Evolutionary conservation across 2,888 invertebrate species (phyloP).

Genomic region (Ornithoptera alexandrae): DNA sequence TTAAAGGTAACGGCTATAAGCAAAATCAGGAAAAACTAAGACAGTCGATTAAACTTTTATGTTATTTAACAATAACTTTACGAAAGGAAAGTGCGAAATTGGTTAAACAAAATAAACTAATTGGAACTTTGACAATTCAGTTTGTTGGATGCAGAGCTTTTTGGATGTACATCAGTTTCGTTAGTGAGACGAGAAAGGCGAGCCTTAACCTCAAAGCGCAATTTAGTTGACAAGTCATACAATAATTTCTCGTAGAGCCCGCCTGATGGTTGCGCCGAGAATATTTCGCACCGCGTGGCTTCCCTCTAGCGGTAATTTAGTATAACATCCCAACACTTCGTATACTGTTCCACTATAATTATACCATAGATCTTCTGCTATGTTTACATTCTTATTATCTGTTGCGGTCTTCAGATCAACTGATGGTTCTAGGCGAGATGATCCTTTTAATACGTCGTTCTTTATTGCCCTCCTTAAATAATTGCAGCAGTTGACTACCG

Average conservation of each 20-base stretch:
- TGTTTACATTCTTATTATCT: neutral
- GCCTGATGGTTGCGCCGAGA: slow-evolving; percentile 27
- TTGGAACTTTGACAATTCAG: neutral
- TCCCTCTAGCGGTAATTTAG: slow-evolving; percentile 25
- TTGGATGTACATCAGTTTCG: slow-evolving; percentile 18
- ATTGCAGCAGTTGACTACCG: too few relatives aligned
- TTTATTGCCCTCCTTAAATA: too few relatives aligned
- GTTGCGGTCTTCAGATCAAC: neutral
- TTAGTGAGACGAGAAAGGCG: slow-evolving; percentile 18
- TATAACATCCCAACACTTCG: slow-evolving; percentile 4
- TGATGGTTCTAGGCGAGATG: too few relatives aligned
- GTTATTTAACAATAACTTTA: too few relatives aligned
- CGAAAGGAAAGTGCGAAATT: too few relatives aligned
- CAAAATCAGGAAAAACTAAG: too few relatives aligned
- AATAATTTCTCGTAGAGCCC: slow-evolving; percentile 28
- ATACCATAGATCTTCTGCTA: slow-evolving; percentile 7
- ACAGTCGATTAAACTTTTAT: too few relatives aligned
- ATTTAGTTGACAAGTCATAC: slow-evolving; percentile 30
- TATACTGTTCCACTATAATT: slow-evolving; percentile 20
- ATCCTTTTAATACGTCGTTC: too few relatives aligned
- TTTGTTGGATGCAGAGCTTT: neutral
- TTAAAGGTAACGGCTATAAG: too few relatives aligned
- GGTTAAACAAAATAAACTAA: neutral
- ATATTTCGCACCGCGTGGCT: slow-evolving; percentile 23
- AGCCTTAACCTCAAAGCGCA: slow-evolving; percentile 26